Base-by-base conservation (phyloP, 2,797 vertebrate species). In the Adelosebastes latens region DNA sequence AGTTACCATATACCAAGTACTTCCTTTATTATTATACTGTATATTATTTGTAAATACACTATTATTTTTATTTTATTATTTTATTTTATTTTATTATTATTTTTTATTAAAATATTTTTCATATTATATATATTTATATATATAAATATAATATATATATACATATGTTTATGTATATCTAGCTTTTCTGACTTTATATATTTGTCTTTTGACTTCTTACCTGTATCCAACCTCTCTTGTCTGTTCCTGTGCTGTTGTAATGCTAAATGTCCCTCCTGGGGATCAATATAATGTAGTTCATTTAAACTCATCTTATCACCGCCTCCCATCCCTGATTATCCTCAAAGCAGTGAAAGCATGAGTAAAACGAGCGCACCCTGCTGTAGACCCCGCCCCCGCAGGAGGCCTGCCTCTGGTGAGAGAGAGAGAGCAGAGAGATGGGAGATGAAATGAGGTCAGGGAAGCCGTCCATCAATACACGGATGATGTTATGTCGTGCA, bases 371-470 rank as follows among this genome's bases (percentile, higher is more conserved):
- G 31, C 81, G 81, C 49, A 87, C 78, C 75, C 78, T 69, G 1
- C 2, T 1, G 27, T 27, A 82, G 65, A 61, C 79, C 70, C 82
- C 92, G 86, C 92, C 92, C 91, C 82, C 69, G 0, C 61, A 16
- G 59, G 39, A 32, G 6, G 72, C 53, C 11, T 81, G 69, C 9
- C 71, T 77, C 81, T 76, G 27, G 69, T 42, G 8, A 24, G 66
- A 73, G 27, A 24, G 66, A 73, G 31, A 77, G 77, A 81, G 56
- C 22, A 32, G 73, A n/a, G 63, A 80, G 72, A 59, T 76, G 80
- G 67, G 79, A 73, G 69, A 77, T 72, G 76, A 87, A 93, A 92
- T 36, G 42, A 90, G 88, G 90, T 92, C 86, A 89, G 72, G 36
- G 46, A 69, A 73, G 68, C 58, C 18, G n/a, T 22, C 67, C 8